Percentiles rank a stretch among this genome's conserved stretches.
These are phyloP conservation scores for Ambastaia sidthimunki DNA, from an alignment of 2,797 vertebrate species.

Conservation along the genomic window DNA sequence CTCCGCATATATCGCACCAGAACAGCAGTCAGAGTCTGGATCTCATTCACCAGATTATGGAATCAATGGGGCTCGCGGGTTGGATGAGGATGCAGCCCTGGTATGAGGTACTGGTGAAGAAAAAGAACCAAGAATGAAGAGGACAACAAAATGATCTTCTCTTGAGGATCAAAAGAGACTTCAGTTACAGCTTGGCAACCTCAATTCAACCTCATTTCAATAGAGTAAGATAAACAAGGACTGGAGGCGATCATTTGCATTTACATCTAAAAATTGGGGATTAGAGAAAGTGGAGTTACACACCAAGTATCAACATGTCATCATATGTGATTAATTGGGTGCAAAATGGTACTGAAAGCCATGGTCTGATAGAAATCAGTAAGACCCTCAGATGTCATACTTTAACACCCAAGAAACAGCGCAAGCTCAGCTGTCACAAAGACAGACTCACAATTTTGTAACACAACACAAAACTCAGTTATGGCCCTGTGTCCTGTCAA, in stretches of 20 bases:
- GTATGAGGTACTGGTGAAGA: neutral
- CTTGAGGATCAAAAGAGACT: constrained; percentile 1
- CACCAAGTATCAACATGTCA: neutral
- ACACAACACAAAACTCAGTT: neutral
- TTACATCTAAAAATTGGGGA: constrained; percentile 15
- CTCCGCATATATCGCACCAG: constrained; percentile 19
- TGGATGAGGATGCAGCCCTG: constrained; percentile 31
- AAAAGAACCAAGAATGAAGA: constrained; percentile 35
- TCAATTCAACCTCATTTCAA: constrained; percentile 21
- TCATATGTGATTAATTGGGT: neutral
- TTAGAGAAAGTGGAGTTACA: neutral
- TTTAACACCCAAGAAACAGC: neutral
- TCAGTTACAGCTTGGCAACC: constrained; percentile 20
- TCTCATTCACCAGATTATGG: constrained; percentile 43
- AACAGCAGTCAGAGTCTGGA: constrained; percentile 37
- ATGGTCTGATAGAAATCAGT: constrained; percentile 11
- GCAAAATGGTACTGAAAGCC: neutral
- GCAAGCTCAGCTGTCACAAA: neutral
- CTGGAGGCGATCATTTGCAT: neutral
- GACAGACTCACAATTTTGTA: neutral
- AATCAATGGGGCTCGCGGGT: constrained; percentile 40
- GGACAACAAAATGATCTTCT: constrained; percentile 39
- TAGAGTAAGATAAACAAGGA: constrained; percentile 13
- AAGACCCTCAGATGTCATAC: neutral
- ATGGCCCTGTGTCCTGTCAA: constrained; percentile 27